Evolutionary conservation across 2,888 invertebrate genomes (phyloP).

Genomic region (Chrysomela aeneicollis): DNA sequence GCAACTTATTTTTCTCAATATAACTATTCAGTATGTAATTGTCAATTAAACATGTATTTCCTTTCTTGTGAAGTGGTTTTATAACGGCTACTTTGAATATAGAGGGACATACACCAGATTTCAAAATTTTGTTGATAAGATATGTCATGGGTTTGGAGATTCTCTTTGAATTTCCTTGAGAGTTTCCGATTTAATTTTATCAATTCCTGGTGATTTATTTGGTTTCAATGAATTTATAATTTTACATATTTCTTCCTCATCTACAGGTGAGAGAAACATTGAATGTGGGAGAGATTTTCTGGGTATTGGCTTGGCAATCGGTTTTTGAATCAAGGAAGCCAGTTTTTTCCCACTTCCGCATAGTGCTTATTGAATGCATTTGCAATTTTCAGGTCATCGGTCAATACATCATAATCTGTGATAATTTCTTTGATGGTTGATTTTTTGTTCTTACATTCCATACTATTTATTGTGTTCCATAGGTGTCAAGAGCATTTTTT

Average conservation of each 20-base stretch:
- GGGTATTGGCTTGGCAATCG: not conserved
- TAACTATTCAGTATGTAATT: constrained; percentile 18
- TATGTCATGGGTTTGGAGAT: constrained; percentile 18
- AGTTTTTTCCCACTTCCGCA: constrained; percentile 15
- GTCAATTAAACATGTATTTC: constrained; percentile 3
- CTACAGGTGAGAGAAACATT: constrained; percentile 12
- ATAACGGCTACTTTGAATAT: constrained; percentile 21
- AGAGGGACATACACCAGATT: constrained; percentile 17
- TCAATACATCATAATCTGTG: constrained; percentile 13
- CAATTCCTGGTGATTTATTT: constrained; percentile 14
- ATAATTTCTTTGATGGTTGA: constrained; percentile 9
- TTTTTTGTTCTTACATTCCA: constrained; percentile 17
- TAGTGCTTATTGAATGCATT: constrained; percentile 15
- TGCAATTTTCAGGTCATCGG: constrained; percentile 12
- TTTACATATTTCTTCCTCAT: constrained; percentile 8
- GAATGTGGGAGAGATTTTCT: constrained; percentile 12
- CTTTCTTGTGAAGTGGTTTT: constrained; percentile 20
- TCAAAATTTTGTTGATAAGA: constrained; percentile 20
- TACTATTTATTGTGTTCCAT: constrained; percentile 14
- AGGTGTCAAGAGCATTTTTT: constrained; percentile 11
- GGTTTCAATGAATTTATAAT: constrained; percentile 17
- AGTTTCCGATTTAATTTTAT: constrained; percentile 20
- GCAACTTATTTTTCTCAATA: constrained; percentile 17
- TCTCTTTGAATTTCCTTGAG: constrained; percentile 16
- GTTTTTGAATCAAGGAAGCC: constrained; percentile 9